Conservation (phyloP, 1,140 invertebrate genomes). For the Lepeophtheirus salmonis region DNA sequence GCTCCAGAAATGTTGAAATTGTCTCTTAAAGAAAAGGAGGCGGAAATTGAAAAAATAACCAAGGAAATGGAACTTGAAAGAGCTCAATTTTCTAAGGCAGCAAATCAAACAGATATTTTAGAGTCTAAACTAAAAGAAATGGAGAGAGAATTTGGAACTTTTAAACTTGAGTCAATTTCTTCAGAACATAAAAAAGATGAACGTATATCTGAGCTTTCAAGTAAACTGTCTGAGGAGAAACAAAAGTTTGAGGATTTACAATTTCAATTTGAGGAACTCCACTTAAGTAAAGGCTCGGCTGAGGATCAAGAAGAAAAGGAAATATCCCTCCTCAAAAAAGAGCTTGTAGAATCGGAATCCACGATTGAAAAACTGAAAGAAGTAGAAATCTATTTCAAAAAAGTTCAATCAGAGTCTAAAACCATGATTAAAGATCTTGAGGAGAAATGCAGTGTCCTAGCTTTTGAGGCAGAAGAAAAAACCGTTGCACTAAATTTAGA, state of each 20-base stretch:
- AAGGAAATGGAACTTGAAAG: conserved; percentile 73
- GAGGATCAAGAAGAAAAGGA: conserved; percentile 1
- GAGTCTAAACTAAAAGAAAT: conserved; percentile 4
- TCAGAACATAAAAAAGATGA: neutral
- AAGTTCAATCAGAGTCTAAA: neutral
- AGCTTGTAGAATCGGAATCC: conserved; percentile 11
- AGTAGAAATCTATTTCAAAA: neutral
- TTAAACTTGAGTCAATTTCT: neutral
- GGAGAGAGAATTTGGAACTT: conserved; percentile 2
- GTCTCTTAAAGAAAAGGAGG: conserved; percentile 12
- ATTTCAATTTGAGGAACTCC: conserved; percentile 5
- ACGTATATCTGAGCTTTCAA: neutral
- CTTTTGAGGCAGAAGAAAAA: neutral
- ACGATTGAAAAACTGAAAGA: conserved; percentile 1
- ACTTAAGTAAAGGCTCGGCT: neutral
- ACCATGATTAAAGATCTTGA: neutral
- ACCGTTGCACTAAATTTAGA: neutral
- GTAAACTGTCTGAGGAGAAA: neutral
- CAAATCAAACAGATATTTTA: conserved; percentile 44
- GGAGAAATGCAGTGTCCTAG: neutral
- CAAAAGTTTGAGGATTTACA: conserved; percentile 7
- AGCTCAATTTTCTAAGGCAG: conserved; percentile 50
- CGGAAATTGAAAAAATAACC: neutral
- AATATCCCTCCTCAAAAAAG: neutral
- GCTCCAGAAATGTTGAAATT: conserved; percentile 9